Base-by-base conservation (phyloP, 2,113 vertebrate genomes). In the Dunckerocampus dactyliophorus region DNA sequence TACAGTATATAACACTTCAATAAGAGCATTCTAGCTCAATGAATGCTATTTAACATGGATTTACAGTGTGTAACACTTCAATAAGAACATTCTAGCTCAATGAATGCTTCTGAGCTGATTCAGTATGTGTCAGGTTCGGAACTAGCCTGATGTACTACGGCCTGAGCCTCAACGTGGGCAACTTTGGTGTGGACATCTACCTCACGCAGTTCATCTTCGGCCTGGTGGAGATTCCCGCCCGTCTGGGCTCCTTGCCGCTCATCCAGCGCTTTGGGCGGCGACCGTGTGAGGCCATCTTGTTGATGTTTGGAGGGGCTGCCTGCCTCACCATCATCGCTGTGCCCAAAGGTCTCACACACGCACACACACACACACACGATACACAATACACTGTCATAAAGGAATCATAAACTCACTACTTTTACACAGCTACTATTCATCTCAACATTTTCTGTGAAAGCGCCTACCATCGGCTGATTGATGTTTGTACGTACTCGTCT, bases 121-220 rank as follows among this genome's bases (percentile, higher is more conserved):
- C 8, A 16, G 9, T 10, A 28, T 28, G 51, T 16, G 15, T 9
- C 51, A 95, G 95, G 95, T 96, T 95, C 88, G 91, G 82, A 64
- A 92, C 92, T 54, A 94, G 92, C 65, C 60, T 98, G 69, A 84
- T 91, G 19, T 98, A 94, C 80, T 98, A 91, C 0, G 94, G 94
- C 8, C 76, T 98, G 62, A 88, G 92, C 59, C 75, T 97, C 59
- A 94, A 94, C 0, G 93, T 96, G 42, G 92, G 92, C 0, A 92
- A 79, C 63, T 98, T 98, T 19, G 95, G 95, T n/a, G 63, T 95
- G 85, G 83, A 97, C 80, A 92, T 96, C 86, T 95, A 96, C 83
- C 84, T 98, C 71, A 97, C 95, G 0, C 94, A 98, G 81, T 86
- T 96, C 4, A 84, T 95, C 4, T 98, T 98, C 12, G 94, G 92